A percentile compares a stretch with the other conserved stretches of the same genome.
Evolutionary conservation across 2,888 invertebrate species (phyloP).

Genomic region (Pollenia labialis): DNA sequence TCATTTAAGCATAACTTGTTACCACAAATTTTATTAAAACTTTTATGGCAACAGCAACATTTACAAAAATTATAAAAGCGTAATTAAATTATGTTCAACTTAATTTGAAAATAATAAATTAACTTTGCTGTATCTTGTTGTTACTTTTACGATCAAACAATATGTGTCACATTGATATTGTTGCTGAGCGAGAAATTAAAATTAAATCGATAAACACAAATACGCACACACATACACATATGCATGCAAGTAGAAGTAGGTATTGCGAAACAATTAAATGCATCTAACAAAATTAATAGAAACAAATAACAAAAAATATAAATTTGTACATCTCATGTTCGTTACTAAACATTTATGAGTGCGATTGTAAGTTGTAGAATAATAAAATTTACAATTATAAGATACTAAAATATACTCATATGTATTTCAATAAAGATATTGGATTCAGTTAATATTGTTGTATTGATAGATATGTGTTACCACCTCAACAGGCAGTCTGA

Average conservation of each 20-base stretch:
- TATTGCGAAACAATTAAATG: constrained; percentile 67
- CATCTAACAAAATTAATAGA: constrained; percentile 70
- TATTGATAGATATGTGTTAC: neutral
- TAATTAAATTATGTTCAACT: constrained; percentile 55
- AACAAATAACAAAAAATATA: constrained; percentile 4
- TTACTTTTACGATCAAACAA: constrained; percentile 65
- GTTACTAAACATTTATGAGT: neutral
- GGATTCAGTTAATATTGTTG: neutral
- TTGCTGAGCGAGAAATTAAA: constrained; percentile 7
- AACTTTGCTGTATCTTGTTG: constrained; percentile 50
- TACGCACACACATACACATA: neutral
- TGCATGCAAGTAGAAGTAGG: neutral
- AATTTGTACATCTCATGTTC: constrained; percentile 4
- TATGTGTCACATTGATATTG: constrained; percentile 49
- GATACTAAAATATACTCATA: constrained; percentile 44
- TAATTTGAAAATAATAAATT: constrained; percentile 56
- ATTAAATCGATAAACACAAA: constrained; percentile 19
- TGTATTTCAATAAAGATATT: neutral
- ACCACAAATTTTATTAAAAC: constrained; percentile 28
- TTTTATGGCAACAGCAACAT: constrained; percentile 33
- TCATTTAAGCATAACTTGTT: neutral
- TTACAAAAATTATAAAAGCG: neutral
- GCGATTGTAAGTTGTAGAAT: constrained; percentile 5
- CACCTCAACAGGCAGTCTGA: neutral
- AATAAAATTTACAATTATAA: constrained; percentile 56